Evolutionary conservation across 2,113 vertebrate genomes (phyloP).

Genomic region (Scalopus aquaticus): DNA sequence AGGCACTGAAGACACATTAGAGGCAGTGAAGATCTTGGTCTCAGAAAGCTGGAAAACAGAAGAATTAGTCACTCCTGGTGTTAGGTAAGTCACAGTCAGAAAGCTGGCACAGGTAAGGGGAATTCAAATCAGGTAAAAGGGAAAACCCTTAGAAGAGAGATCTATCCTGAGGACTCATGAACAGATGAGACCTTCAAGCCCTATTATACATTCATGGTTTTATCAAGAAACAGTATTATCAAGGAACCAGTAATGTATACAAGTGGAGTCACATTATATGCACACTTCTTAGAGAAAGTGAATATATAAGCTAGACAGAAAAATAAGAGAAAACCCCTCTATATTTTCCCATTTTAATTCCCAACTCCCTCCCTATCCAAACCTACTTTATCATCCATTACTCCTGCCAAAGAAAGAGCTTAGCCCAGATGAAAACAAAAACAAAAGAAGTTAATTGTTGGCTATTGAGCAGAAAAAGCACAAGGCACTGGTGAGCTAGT

Average conservation of each 20-base stretch:
- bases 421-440: neutral
- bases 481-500: neutral
- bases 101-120: neutral
- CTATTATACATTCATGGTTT: constrained; percentile 17
- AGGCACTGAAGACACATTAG: constrained; percentile 94
- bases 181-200: neutral
- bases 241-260: constrained; percentile 15
- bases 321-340: neutral
- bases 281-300: neutral
- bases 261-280: neutral
- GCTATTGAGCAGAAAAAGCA: constrained; percentile 15
- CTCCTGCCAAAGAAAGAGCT: neutral
- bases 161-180: constrained; percentile 30
- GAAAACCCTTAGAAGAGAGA: neutral
- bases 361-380: neutral
- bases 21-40: constrained; percentile 99
- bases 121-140: constrained; percentile 30
- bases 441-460: constrained; percentile 20
- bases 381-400: constrained; percentile 13
- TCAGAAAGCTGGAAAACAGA: constrained; percentile 92
- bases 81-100: neutral
- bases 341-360: constrained; percentile 3
- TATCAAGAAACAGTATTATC: neutral
- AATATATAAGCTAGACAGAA: neutral
- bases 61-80: neutral